Evolutionary conservation across 2,888 invertebrate species (phyloP), one percentile per base, ranked within the genome.

Genomic region (Xestobium rufovillosum): DNA sequence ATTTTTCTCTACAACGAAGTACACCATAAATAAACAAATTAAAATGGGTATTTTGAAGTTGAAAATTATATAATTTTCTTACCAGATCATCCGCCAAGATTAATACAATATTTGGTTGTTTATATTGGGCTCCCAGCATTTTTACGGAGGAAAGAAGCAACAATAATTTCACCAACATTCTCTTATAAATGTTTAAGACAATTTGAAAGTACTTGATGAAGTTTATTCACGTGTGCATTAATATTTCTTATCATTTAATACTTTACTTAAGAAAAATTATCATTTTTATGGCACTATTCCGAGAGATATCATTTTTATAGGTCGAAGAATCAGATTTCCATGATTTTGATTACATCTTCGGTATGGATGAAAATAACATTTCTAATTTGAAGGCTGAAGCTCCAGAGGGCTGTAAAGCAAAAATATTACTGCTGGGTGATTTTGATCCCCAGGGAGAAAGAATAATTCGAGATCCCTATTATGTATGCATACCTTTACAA

Each of bases 321-420:
- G 73, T 94, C 30, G 72, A 66, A 4, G 56, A 70, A 26, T 70
- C 75, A 11, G 95, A 96, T 59, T 95, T 89, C 53, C 60, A 70
- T 6, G 68, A 75, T 8, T 96, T 83, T 63, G 84, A 94, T 64
- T 88, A 77, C 61, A 92, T 96, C 51, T 90, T 96, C 69, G 95
- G 94, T 4, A 95, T 95, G 94, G 96, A 96, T 61, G 74, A 87
- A 37, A 77, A 78, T 9, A 96, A 95, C 59, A 89, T 95, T 67
- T 63, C 61, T 4, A 78, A 80, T 48, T 64, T 89, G 36, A 72
- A 74, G 19, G 65, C 66, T 15, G 66, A 71, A 49, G 76, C 80
- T 17, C 85, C 87, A 1, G 63, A 69, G 35, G 68, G 70, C 14
- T 68, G 73, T 39, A 82, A 75, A 57, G 87, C 91, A 0, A 75